Evolutionary conservation across 53 echinoderm and acorn worm genomes (phyloP), one percentile per base, ranked within the genome.

Genomic region (Holothuria leucospilota): DNA sequence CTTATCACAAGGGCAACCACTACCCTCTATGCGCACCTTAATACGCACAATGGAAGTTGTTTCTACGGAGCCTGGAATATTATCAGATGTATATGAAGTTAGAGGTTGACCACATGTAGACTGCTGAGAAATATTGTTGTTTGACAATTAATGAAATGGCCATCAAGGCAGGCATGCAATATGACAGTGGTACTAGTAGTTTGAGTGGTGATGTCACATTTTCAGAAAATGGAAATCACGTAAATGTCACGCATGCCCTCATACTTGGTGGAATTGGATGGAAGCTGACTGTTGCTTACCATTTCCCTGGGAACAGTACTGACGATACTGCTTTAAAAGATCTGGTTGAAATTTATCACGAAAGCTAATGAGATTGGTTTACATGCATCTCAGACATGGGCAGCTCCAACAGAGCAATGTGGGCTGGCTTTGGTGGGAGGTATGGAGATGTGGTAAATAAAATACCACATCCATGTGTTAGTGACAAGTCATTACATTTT

Each of bases 11-110:
- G 21, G 41, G 7, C 67, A 83, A 60, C 88, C 83, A 69, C 71
- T 83, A 51, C 89, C 89, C 59, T 89, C 77, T 59, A 62, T 40
- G 34, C 51, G 68, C 38, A 87, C 87, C 65, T 67, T 80, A 72
- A 78, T 53, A 62, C 78, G 78, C 51, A 77, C 53, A 62, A 60
- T 80, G 24, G 52, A 66, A 29, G 52, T 66, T 58, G 67, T 87
- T 51, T 67, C 78, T 49, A 78, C 78, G 67, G 64, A 87, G 80
- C 78, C 87, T 78, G 87, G 87, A 84, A 42, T 42, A 42, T 9
- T 42, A 5, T 42, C 42, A 6, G 42, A 42, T 42, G 42, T 42
- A 42, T 42, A 42, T 42, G 42, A 42, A 42, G 42, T 42, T 42
- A 42, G 18, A 63, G 64, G 64, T 27, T 63, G 64, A 63, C 64